Base-by-base conservation (phyloP, 2,888 invertebrate species). In the Darwinula stevensoni region DNA sequence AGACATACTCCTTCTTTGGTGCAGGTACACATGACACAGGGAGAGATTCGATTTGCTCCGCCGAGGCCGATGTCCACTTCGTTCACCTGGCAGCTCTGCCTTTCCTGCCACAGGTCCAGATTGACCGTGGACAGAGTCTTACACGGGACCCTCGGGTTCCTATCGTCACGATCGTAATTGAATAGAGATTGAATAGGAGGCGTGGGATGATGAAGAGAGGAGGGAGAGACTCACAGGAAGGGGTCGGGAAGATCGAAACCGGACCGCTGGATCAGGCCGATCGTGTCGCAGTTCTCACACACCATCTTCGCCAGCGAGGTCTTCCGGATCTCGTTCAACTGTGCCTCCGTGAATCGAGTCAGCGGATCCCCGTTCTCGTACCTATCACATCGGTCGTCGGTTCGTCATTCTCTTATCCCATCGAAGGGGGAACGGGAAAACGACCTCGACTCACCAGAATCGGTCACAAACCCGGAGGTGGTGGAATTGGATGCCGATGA, bases 401-500 rank as follows among this genome's bases (percentile, higher is more conserved):
- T 9, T 6, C 6, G 22, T 9, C 22, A n/a, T 6, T 9, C n/a
- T n/a, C 6, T 6, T n/a, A 6, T 18, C 22, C 22, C 22, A 18
- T 18, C 6, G 16, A 14, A 18, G 12, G 16, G n/a, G n/a, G 13
- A 14, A 3, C n/a, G 27, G 4, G 29, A 27, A 26, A 17, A 27
- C 9, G n/a, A 14, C 17, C 12, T 27, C 17, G 26, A n/a, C 56
- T 56, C 45, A 67, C 80, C 86, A 94, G 57, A 72, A 88, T 41
- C 91, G 59, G 56, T 94, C 94, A 45, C 91, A 91, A 46, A 78
- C 76, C 40, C 80, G 65, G 31, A 78, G 54, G 45, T 76, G 74
- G 33, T 75, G 58, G 56, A 88, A 88, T 54, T 91, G 91, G 32
- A 76, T 74, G 33, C 80, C 88, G 42, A 94, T 80, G 43, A 94